Base-by-base conservation (phyloP, 2,888 invertebrate species). In the Belgica antarctica region DNA sequence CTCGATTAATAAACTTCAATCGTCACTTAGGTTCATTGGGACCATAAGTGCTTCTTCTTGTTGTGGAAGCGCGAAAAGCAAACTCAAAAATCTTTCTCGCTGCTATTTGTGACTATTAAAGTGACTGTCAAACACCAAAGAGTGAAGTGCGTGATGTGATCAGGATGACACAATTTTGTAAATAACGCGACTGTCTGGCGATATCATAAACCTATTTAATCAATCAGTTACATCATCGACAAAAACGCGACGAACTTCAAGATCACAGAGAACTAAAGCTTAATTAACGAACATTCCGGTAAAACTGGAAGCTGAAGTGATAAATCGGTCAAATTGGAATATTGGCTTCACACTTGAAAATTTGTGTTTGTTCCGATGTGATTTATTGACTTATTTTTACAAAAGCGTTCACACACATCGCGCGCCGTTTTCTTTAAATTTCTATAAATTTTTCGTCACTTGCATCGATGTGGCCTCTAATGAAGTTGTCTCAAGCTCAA, bases 371-470 rank as follows among this genome's bases (percentile, higher is more conserved):
- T 41, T 41, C 41, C 41, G n/a, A 41, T 10, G 3, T 41, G n/a
- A 41, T 41, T 41, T 41, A n/a, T n/a, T n/a, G 10, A 41, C 15
- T 41, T 41, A 41, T n/a, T n/a, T n/a, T n/a, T n/a, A n/a, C n/a
- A n/a, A n/a, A n/a, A n/a, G n/a, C n/a, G n/a, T n/a, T n/a, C n/a
- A n/a, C n/a, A n/a, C n/a, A n/a, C n/a, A n/a, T n/a, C n/a, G n/a
- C n/a, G n/a, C n/a, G n/a, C n/a, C 34, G 7, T 41, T 41, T 41
- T 15, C 41, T 41, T n/a, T 3, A 41, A n/a, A 41, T 41, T n/a
- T 57, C 12, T 57, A 24, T 57, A 15, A 22, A 47, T 57, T 36
- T 63, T 41, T 63, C 63, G 46, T 25, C 63, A 63, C 63, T 63
- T 41, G 63, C 63, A 63, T 36, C 25, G 12, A 24, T 57, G 57